Evolutionary conservation across 1,140 invertebrate species (phyloP), one percentile per base, ranked within the genome.

Genomic region (Megalonaias nervosa): DNA sequence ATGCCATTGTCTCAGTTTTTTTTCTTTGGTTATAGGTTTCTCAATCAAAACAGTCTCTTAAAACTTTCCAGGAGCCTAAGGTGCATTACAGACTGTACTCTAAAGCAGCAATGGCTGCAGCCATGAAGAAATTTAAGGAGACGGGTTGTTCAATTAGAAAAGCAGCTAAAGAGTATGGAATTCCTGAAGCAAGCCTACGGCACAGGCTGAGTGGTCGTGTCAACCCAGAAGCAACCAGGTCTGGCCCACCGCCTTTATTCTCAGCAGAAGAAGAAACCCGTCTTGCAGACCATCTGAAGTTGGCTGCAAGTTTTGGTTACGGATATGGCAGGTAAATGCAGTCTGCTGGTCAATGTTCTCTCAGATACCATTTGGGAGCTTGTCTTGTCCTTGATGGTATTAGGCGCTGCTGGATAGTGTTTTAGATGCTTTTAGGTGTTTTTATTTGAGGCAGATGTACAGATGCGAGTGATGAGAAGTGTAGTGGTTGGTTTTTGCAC

Each of bases 141-240:
- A 70, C 67, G 16, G 62, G 67, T 15, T 23, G 38, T 56, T 16
- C 60, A 38, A 68, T 75, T 15, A 75, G 56, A 69, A 61, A 26
- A 58, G 69, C 66, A 60, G 67, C 65, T 16, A 76, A 64, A 21
- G 71, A 73, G 55, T 65, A 56, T 73, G 71, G 71, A 6, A 57
- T 73, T n/a, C 71, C 62, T 9, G 71, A 73, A 38, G 60, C 62
- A 21, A 65, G 60, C 26, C 55, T 73, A 19, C 64, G 71, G 38
- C 71, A 73, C n/a, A 73, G 21, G 62, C 61, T 73, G 21, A 65
- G 71, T 65, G 71, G 71, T 16, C 26, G 71, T 48, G 60, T 73
- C 19, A 60, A 73, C 31, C 71, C 71, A 17, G 71, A 73, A 21
- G 64, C 61, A 38, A 21, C 55, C 16, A 19, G 58, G 13, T 73